Evolutionary conservation across 92 coral and sea anemone species (phyloP).

Genomic region (Parazoanthus swiftii): DNA sequence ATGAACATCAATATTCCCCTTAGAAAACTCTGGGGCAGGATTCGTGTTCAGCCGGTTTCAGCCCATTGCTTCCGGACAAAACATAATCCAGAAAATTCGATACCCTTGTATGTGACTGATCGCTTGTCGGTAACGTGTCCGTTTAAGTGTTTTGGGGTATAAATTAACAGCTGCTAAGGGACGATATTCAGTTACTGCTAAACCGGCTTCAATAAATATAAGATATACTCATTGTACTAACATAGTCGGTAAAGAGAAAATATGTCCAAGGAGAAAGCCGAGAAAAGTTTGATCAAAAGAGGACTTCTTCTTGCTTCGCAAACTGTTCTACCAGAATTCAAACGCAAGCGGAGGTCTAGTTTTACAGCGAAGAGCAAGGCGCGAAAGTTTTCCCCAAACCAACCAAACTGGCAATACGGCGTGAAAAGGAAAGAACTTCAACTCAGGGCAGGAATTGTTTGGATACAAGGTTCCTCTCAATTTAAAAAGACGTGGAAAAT

Average conservation of each 20-base stretch:
- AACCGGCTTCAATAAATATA: not conserved
- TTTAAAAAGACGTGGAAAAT: conserved; percentile 21
- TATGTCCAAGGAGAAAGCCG: not conserved
- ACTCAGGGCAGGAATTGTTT: conserved; percentile 10
- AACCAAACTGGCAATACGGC: conserved; percentile 17
- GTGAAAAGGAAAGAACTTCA: not conserved
- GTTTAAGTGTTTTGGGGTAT: conserved; percentile 3
- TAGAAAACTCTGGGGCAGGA: conserved; percentile 2
- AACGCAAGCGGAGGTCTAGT: conserved; percentile 5
- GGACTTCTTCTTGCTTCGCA: not conserved
- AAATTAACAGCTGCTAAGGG: not conserved
- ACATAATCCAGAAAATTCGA: conserved; percentile 17
- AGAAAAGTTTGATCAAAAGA: conserved; percentile 6
- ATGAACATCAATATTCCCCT: not conserved
- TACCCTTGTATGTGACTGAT: not conserved
- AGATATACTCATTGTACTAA: not conserved
- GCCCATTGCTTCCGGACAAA: conserved; percentile 10
- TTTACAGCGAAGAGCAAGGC: conserved; percentile 14
- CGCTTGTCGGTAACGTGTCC: not conserved
- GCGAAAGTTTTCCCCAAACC: not conserved
- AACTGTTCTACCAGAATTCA: conserved; percentile 22
- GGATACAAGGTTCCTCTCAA: conserved; percentile 21
- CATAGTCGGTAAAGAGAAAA: not conserved
- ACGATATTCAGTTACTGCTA: not conserved
- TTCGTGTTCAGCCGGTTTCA: conserved; percentile 24